Percentiles rank a stretch among this genome's conserved stretches.
Conservation (phyloP, 2,113 vertebrate species). For the Gnathonemus echidnorhynchus region DNA sequence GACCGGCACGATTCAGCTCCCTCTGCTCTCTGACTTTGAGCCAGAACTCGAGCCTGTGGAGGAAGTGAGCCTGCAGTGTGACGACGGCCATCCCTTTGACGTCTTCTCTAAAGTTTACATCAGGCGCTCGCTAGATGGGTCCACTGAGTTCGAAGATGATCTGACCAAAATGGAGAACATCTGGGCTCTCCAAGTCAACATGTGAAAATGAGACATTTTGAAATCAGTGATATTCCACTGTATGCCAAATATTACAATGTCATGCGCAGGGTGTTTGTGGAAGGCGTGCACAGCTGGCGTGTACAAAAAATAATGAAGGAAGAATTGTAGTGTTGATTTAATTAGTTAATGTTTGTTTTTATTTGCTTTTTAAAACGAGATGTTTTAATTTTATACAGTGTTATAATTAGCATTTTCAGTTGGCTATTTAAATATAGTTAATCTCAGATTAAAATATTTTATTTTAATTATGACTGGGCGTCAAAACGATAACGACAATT, state of each 20-base stretch:
- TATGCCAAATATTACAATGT: not conserved
- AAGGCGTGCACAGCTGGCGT: no score
- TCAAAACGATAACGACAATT: no score
- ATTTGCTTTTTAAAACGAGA: not conserved
- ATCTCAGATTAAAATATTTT: not conserved
- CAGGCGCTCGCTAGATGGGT: conserved; percentile 31
- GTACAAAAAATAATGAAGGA: no score
- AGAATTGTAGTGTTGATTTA: no score
- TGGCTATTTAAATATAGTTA: not conserved
- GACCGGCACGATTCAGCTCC: conserved; percentile 51
- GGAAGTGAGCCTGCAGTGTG: not conserved
- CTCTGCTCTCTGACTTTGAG: conserved; percentile 39
- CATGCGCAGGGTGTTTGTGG: not conserved
- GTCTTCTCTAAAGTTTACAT: conserved; percentile 55
- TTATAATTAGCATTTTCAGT: not conserved
- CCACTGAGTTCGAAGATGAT: conserved; percentile 38
- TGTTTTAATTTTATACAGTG: not conserved
- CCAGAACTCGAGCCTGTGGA: conserved; percentile 26
- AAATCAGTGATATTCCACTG: not conserved
- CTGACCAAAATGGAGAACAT: conserved; percentile 56
- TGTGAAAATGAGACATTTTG: conserved; percentile 6
- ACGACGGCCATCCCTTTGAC: not conserved
- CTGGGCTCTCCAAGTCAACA: conserved; percentile 34
- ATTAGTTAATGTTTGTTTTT: not conserved
- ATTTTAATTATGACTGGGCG: not conserved